Percentiles rank a stretch among this genome's conserved stretches.
These are phyloP conservation scores for Caenorhabditis imperialis DNA, from an alignment of 2,888 invertebrate genomes.

Conservation along the genomic window DNA sequence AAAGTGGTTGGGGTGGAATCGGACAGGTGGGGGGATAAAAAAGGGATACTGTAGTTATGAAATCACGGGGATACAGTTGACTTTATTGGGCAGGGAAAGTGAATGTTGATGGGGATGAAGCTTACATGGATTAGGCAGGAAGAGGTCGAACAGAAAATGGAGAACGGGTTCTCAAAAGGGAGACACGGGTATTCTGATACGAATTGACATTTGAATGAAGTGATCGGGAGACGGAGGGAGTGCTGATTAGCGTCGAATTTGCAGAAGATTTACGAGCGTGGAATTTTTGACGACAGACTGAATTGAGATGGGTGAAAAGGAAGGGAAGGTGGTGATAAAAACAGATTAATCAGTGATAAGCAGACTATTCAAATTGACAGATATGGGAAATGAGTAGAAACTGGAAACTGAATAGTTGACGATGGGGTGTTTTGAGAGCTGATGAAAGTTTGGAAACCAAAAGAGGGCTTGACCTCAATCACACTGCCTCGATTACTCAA, in stretches of 20 bases:
- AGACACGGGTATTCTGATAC: conserved; percentile 26
- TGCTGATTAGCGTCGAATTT: conserved; percentile 48
- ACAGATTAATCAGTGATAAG: conserved; percentile 38
- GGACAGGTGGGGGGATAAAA: conserved; percentile 16
- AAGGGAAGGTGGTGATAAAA: conserved; percentile 51
- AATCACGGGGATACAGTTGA: conserved; percentile 1
- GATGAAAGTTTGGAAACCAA: no score
- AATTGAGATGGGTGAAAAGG: neutral
- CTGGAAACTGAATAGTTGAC: conserved; percentile 10
- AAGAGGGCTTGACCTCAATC: no score
- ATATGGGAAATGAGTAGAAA: conserved; percentile 10
- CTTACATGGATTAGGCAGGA: conserved; percentile 42
- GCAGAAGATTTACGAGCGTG: conserved; percentile 26
- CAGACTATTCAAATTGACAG: conserved; percentile 43
- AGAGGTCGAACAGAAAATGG: neutral
- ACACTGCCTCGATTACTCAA: no score
- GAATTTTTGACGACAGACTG: conserved; percentile 14
- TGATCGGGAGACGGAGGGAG: conserved; percentile 13
- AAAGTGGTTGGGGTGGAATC: conserved; percentile 7
- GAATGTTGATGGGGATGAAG: conserved; percentile 30
- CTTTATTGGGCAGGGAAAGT: conserved; percentile 27
- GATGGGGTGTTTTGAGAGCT: no score
- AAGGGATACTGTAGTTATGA: no score
- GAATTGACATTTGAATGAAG: neutral
- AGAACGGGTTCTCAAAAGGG: conserved; percentile 41